Conservation (phyloP, 2,888 invertebrate genomes). For the Ptilodon capucinus region DNA sequence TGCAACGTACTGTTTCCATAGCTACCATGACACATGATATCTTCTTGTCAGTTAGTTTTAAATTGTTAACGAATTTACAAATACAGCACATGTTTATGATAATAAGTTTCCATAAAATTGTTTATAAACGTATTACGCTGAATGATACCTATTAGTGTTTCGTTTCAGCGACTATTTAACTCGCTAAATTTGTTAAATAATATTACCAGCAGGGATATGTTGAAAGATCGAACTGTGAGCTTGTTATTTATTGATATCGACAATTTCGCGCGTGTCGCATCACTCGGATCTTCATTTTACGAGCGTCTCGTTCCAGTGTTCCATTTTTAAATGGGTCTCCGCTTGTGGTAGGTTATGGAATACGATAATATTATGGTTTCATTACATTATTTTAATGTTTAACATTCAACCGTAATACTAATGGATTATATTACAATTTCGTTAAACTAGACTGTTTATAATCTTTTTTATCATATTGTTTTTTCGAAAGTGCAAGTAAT, state of each 20-base stretch:
- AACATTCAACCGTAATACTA: too few relatives aligned
- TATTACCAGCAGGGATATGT: too few relatives aligned
- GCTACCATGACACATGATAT: constrained; percentile 14
- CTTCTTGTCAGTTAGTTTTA: too few relatives aligned
- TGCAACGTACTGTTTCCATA: constrained; percentile 10
- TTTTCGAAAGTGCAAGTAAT: too few relatives aligned
- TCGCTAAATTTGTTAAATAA: too few relatives aligned
- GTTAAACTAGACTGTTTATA: too few relatives aligned
- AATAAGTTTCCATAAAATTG: too few relatives aligned
- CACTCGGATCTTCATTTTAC: constrained; percentile 68
- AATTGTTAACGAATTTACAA: constrained; percentile 12
- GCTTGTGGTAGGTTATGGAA: constrained; percentile 75
- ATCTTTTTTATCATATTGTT: too few relatives aligned
- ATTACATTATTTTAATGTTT: constrained; percentile 18
- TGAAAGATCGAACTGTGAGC: background rate
- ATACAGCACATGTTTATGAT: too few relatives aligned
- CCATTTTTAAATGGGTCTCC: constrained; percentile 74
- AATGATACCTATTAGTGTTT: constrained; percentile 6
- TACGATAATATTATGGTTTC: constrained; percentile 29
- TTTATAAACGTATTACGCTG: constrained; percentile 14
- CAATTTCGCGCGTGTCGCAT: constrained; percentile 30
- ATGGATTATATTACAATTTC: too few relatives aligned
- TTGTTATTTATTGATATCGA: constrained; percentile 27
- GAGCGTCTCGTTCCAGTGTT: constrained; percentile 72
- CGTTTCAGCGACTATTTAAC: too few relatives aligned